Conservation (phyloP, 2,113 vertebrate species). For the Podarcis cretensis region DNA sequence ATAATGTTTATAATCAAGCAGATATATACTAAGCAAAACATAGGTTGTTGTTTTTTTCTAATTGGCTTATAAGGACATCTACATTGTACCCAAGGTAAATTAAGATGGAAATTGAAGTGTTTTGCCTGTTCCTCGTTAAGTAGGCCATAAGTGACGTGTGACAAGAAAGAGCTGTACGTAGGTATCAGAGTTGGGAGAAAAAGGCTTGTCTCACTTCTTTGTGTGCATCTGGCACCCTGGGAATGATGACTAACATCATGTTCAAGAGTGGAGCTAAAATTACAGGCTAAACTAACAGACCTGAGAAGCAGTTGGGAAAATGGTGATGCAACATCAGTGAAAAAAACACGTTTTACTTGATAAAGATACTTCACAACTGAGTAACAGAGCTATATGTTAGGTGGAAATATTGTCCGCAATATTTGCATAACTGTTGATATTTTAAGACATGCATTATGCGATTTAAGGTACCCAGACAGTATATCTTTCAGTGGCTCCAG, state of each 20-base stretch:
- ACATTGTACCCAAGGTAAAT: background rate
- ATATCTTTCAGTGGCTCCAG: background rate
- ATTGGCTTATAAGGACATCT: background rate
- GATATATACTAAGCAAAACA: background rate
- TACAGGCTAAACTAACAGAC: background rate
- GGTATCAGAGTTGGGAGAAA: background rate
- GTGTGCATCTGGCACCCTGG: background rate
- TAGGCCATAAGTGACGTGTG: background rate
- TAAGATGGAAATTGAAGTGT: background rate
- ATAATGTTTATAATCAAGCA: background rate
- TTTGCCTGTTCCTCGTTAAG: background rate
- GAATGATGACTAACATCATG: background rate
- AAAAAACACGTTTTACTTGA: background rate
- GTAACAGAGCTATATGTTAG: background rate
- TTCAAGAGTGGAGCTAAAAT: background rate
- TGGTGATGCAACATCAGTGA: background rate
- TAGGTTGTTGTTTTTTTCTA: background rate
- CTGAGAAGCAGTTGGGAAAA: background rate
- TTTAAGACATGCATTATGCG: background rate
- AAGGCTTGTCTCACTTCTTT: background rate
- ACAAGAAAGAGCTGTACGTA: background rate
- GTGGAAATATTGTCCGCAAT: background rate
- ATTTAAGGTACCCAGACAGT: constrained; percentile 18
- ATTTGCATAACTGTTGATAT: background rate
- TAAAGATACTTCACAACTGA: background rate